These are phyloP conservation scores for Coregonus ussuriensis DNA, from an alignment of 2,797 vertebrate genomes.

Conservation along the genomic window DNA sequence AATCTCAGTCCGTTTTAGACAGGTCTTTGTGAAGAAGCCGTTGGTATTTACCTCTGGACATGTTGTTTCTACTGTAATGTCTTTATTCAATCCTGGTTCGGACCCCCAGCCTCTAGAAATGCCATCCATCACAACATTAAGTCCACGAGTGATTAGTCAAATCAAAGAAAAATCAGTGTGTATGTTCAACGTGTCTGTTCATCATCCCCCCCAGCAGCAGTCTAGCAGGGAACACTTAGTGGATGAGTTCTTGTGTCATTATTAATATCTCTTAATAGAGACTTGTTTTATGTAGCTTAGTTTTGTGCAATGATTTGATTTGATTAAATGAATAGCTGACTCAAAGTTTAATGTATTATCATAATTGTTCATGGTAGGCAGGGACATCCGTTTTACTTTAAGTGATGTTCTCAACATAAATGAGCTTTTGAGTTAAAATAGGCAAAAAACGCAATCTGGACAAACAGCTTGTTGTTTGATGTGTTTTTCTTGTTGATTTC, in stretches of 20 bases:
- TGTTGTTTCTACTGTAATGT: too few species aligned
- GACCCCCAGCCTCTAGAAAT: too few species aligned
- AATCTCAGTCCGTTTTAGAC: not conserved
- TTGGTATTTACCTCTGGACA: not conserved
- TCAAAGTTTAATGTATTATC: slow-evolving; percentile 56
- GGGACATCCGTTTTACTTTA: slow-evolving; percentile 60
- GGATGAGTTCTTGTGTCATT: slow-evolving; percentile 70
- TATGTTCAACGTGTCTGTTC: too few species aligned
- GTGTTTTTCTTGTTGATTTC: not conserved
- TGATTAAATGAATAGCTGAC: slow-evolving; percentile 42
- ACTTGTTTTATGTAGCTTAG: slow-evolving; percentile 49
- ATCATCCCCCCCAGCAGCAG: too few species aligned
- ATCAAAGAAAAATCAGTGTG: too few species aligned
- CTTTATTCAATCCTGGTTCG: too few species aligned
- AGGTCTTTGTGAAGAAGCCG: not conserved
- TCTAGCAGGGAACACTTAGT: slow-evolving; percentile 55
- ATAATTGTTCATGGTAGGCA: slow-evolving; percentile 51
- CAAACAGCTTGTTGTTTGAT: not conserved
- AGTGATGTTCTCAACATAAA: not conserved
- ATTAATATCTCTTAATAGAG: slow-evolving; percentile 67
- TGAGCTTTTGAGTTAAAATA: not conserved
- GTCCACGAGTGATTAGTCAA: too few species aligned
- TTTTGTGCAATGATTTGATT: slow-evolving; percentile 71
- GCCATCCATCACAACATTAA: too few species aligned
- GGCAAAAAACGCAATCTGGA: not conserved